Conservation (phyloP, 2,797 vertebrate species). For the Ispidina picta region DNA sequence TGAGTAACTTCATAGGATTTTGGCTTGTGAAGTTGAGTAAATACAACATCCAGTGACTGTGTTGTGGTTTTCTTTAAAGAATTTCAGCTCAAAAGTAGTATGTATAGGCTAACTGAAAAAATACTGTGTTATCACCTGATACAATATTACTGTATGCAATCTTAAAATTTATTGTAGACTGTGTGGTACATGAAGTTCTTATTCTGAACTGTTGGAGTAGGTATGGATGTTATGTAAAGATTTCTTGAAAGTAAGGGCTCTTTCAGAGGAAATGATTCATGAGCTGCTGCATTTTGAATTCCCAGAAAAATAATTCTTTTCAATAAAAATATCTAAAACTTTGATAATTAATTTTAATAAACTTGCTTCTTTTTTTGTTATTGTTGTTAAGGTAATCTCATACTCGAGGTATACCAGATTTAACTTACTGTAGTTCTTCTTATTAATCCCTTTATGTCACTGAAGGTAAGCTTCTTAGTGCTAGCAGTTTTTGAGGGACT, state of each 20-base stretch:
- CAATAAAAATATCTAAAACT: conserved; percentile 15
- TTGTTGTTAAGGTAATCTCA: neutral
- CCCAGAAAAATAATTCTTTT: neutral
- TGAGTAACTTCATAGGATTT: neutral
- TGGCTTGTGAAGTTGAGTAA: conserved; percentile 13
- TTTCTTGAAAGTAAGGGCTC: neutral
- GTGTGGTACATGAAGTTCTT: neutral
- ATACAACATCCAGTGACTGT: neutral
- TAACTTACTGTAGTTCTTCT: neutral
- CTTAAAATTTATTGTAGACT: neutral
- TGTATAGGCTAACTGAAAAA: neutral
- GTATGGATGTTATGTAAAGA: neutral
- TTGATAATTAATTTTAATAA: neutral
- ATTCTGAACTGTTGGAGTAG: neutral
- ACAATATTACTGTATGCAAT: neutral
- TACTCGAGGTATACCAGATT: neutral
- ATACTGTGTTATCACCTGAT: neutral
- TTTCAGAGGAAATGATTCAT: neutral
- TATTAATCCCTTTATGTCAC: neutral
- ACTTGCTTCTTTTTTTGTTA: neutral
- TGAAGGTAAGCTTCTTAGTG: neutral
- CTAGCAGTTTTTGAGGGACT: neutral
- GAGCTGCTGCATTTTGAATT: neutral
- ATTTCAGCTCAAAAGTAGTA: neutral
- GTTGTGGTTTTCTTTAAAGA: conserved; percentile 24